Evolutionary conservation across 1,140 invertebrate genomes (phyloP).

Genomic region (Cotesia vestalis): DNA sequence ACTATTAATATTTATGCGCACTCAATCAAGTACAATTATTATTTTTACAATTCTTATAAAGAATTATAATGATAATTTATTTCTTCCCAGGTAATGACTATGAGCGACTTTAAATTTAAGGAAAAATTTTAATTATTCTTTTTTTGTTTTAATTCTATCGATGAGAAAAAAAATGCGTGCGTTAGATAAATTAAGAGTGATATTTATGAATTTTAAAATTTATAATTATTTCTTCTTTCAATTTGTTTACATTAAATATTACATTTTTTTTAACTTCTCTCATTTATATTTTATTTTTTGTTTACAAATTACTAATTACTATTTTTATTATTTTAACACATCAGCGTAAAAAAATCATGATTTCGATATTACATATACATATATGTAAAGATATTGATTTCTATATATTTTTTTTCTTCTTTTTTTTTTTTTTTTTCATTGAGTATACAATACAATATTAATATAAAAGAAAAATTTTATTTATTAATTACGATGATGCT

Average conservation of each 20-base stretch:
- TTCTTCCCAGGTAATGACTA: no score
- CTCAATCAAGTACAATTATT: no score
- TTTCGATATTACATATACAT: neutral
- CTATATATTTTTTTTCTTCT: conserved; percentile 15
- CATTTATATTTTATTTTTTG: neutral
- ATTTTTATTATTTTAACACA: conserved; percentile 31
- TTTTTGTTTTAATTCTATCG: neutral
- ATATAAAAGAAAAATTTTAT: no score
- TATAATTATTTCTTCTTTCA: neutral
- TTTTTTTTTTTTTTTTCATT: conserved; percentile 16
- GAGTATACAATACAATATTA: no score
- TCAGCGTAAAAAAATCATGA: conserved; percentile 35
- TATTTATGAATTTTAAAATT: neutral
- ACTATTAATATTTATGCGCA: neutral
- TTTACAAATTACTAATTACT: conserved; percentile 16
- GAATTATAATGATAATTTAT: no score
- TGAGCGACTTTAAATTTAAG: no score
- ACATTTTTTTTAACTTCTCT: neutral
- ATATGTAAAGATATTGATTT: conserved; percentile 1
- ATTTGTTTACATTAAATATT: neutral
- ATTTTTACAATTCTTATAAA: no score
- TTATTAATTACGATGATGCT: no score
- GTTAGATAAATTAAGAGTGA: conserved; percentile 8
- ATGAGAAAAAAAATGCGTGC: neutral
- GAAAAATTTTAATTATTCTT: conserved; percentile 1